Evolutionary conservation across 2,888 invertebrate genomes (phyloP), one percentile per base, ranked within the genome.

Genomic region (Psylliodes chrysocephalus): DNA sequence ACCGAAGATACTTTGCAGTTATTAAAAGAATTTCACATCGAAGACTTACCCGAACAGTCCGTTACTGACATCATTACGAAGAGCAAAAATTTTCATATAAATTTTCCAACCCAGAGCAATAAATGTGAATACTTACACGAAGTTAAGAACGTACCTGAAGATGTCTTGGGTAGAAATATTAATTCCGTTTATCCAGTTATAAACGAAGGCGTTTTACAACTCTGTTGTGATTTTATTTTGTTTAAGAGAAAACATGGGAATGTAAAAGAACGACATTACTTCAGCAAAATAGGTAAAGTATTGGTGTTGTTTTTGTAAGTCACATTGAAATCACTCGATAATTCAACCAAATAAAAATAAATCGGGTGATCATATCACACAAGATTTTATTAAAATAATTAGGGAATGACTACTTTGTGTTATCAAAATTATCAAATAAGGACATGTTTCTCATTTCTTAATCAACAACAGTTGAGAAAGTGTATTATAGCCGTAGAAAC

Each of bases 101-200:
- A 78, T 10, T 84, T 84, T 69, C 84, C 84, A 8, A 75, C 83
- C 22, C 78, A 78, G 54, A 76, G 78, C 1, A 73, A 78, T 5
- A 77, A 80, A 57, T 81, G 80, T 60, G 75, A 76, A 67, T 67
- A 53, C 7, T 65, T 78, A 49, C 71, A 74, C 65, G 59, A 62
- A 19, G 22, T 56, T 15, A 38, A 2, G 12, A 15, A 38, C 10
- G 65, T 75, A 3, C 19, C 53, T 5, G 53, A 68, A 53, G 60
- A 72, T 15, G 67, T 69, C 46, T 67, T 80, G 14, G 71, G 74
- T 55, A 82, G 78, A 66, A 86, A 86, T 69, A 84, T 86, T 35
- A 82, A 82, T 1, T 89, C 90, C 0, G 87, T 1, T 87, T 91
- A 91, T 77, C 90, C 91, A 0, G 67, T 91, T 1, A 83, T 91